Base-by-base conservation (phyloP, 2,797 vertebrate species). In the Melanotaenia maccullochi region DNA sequence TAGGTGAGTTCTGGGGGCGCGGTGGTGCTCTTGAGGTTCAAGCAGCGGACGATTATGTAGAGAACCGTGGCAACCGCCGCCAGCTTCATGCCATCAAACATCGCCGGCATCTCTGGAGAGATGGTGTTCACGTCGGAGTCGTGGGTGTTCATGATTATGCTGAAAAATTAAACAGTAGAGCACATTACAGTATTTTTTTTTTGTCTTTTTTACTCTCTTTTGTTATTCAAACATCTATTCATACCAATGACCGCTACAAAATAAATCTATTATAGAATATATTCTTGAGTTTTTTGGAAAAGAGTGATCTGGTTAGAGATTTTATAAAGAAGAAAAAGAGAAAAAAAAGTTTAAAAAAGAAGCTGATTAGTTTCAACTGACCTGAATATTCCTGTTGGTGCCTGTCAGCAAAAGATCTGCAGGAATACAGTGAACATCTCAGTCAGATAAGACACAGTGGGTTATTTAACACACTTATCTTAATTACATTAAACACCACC, bases 21-120 rank as follows among this genome's bases (percentile, higher is more conserved):
- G 0, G 98, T 98, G 7, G 98, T 96, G 83, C 97, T 99, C 93
- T 99, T 98, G 30, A 99, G 94, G 84, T 99, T 99, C 79, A 99
- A 84, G 86, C 96, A 97, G 60, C 98, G 97, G 49, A 99, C 98
- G 0, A 99, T 95, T 80, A 99, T 85, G 33, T 99, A 99, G 0
- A 99, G 95, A 68, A 96, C 96, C 0, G 98, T 97, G 35, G 97
- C 97, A 18, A 99, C 96, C 0, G 96, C 97, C 0, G 97, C 97
- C 75, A 99, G 86, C 92, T 98, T 99, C 94, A 99, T 94, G 85
- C 97, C 97, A 0, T 99, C 97, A 54, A 98, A 97, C 90, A 99
- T 96, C 0, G 96, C 97, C 0, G 97, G 97, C 91, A 99, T 94
- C 93, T 99, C 94, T 0, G 93, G 94, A 30, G 93, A 88, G 73